A percentile compares a stretch with the other conserved stretches of the same genome.
Evolutionary conservation across 2,797 vertebrate genomes (phyloP).

Genomic region (Astyanax mexicanus): DNA sequence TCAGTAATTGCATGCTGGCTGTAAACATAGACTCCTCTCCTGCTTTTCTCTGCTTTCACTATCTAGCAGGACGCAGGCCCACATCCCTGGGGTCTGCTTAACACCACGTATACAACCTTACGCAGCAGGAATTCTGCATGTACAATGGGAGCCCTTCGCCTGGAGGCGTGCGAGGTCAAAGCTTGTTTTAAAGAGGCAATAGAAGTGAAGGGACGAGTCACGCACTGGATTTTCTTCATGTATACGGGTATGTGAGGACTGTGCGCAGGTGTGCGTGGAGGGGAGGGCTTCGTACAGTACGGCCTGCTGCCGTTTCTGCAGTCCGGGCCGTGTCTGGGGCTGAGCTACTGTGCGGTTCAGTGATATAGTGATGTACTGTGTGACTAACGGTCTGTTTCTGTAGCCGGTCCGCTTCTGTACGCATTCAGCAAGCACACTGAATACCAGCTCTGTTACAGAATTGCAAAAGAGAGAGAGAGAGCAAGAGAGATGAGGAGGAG

Average conservation of each 20-base stretch:
- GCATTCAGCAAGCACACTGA: conserved; percentile 15
- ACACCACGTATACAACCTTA: conserved; percentile 30
- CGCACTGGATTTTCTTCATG: not conserved
- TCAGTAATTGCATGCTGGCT: conserved; percentile 47
- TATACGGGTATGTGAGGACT: conserved; percentile 18
- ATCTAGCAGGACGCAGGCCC: conserved; percentile 39
- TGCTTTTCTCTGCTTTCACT: conserved; percentile 41
- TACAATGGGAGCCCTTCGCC: conserved; percentile 21
- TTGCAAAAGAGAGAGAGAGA: conserved; percentile 7
- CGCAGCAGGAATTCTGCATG: conserved; percentile 27
- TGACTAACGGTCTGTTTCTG: conserved; percentile 7
- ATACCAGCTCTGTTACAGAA: conserved; percentile 19
- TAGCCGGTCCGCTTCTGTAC: not conserved
- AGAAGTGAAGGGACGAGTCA: conserved; percentile 4
- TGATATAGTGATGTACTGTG: conserved; percentile 5
- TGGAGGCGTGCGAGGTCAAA: conserved; percentile 21
- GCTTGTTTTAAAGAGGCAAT: not conserved
- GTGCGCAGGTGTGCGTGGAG: not conserved
- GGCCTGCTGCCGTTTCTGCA: not conserved
- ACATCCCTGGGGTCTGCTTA: conserved; percentile 43
- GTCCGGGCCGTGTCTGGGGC: not conserved
- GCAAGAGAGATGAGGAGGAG: not conserved
- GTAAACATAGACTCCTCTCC: conserved; percentile 49
- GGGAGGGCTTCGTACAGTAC: not conserved
- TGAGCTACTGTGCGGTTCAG: too few relatives aligned